Base-by-base conservation (phyloP, 2,797 vertebrate species). In the Columba guinea region DNA sequence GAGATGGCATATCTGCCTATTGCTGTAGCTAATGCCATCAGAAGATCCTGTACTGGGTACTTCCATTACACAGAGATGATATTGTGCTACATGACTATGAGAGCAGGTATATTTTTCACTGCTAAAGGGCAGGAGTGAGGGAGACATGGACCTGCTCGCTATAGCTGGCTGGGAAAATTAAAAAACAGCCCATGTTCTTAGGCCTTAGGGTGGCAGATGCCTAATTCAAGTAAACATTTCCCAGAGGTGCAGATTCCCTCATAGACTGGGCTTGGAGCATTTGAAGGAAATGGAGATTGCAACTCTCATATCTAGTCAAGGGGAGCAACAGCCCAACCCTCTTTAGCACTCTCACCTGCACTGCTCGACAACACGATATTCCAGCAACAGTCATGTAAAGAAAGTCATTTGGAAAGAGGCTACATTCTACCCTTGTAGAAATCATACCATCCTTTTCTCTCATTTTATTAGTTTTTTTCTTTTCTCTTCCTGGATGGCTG, bases 261-360 rank as follows among this genome's bases (percentile, higher is more conserved):
- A n/a, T 7, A 32, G 1, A 0, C 5, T 7, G 2, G 22, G 37
- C 39, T 83, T 56, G 51, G 21, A 93, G 28, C 10, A 19, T 32
- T 63, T 76, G 32, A 79, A 65, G 37, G 19, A 59, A 91, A 65
- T 3, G 10, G 19, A 13, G 32, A 77, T 76, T 70, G 37, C 30
- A 26, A 39, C 8, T 39, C 11, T 62, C 16, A 2, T n/a, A 73
- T 17, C 26, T 53, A 48, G 32, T 30, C 18, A 59, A 10, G 7
- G 4, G 16, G 18, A 3, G 2, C 49, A 91, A 83, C 10, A 60
- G 44, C 37, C 67, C 84, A 27, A 44, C 3, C 7, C 11, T 70
- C 24, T 13, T n/a, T 11, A 51, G 13, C 0, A 0, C 27, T 41
- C 26, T 63, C 51, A 58, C 30, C 34, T 83, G 14, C 12, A 20